Percentiles rank a stretch among this genome's conserved stretches.
Evolutionary conservation across 2,113 vertebrate genomes (phyloP).

Genomic region (Seriola dumerili): DNA sequence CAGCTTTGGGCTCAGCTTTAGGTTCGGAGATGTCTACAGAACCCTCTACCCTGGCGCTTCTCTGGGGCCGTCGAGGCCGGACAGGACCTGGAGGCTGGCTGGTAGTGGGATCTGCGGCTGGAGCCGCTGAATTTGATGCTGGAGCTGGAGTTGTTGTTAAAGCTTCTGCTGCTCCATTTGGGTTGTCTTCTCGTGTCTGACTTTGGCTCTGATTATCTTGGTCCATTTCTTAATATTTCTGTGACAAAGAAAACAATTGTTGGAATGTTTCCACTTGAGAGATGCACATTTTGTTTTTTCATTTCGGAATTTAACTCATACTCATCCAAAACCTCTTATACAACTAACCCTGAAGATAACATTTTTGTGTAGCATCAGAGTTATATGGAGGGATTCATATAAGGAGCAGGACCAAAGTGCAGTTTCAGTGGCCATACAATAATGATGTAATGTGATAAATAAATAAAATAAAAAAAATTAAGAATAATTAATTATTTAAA

Average conservation of each 20-base stretch:
- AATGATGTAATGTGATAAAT: background rate
- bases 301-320: slow-evolving; percentile 5
- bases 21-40: slow-evolving; percentile 77
- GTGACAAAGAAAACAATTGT: slow-evolving; percentile 30
- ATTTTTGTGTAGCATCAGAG: background rate
- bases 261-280: slow-evolving; percentile 3
- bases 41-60: slow-evolving; percentile 74
- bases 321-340: background rate
- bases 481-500: too few relatives aligned
- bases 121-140: slow-evolving; percentile 20
- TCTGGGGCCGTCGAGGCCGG: slow-evolving; percentile 78
- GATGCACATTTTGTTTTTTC: slow-evolving; percentile 3
- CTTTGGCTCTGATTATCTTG: slow-evolving; percentile 53
- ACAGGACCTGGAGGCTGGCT: slow-evolving; percentile 28
- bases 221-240: slow-evolving; percentile 80
- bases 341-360: background rate
- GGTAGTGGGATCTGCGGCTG: slow-evolving; percentile 2
- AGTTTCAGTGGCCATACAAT: background rate
- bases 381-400: background rate
- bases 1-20: slow-evolving; percentile 67
- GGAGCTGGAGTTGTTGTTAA: slow-evolving; percentile 22
- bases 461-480: background rate
- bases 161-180: slow-evolving; percentile 37
- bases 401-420: background rate
- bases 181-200: slow-evolving; percentile 44